Evolutionary conservation across 2,113 vertebrate genomes (phyloP), one percentile per base, ranked within the genome.

Genomic region (Onychorhynchus coronatus): DNA sequence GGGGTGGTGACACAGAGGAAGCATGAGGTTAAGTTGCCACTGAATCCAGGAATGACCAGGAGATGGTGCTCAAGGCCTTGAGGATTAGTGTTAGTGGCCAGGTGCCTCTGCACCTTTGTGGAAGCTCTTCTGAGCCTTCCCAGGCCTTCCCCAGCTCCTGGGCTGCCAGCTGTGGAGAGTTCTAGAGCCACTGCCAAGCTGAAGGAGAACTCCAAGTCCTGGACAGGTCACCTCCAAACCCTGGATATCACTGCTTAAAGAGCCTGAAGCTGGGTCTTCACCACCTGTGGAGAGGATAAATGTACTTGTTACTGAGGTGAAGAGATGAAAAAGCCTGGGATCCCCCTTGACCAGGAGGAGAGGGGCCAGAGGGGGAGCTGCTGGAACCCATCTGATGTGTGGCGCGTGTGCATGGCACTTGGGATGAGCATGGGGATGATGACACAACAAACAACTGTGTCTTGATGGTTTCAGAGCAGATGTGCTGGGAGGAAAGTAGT

Each of bases 41-140:
- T 74, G 74, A 96, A 93, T 96, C 95, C 75, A 25, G 68, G 77
- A 91, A 61, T 97, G 97, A 94, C 98, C 98, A 98, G 98, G 97
- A 98, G 98, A 94, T 98, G 98, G 98, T 97, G 98, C 98, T 98
- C 97, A 91, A 97, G 92, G 94, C 93, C 92, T 97, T 97, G 95
- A 97, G 97, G 96, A 97, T 84, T 75, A 13, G 72, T 65, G 88
- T 73, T 77, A 13, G 21, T 28, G 49, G 37, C 31, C 77, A 88
- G 92, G 47, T 89, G 85, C 65, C 78, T 62, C 8, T 41, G 35
- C 65, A 65, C 66, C 86, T 83, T 78, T 35, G 21, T 50, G 58
- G 66, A 47, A 17, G 18, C 27, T 89, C 76, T 47, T 65, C 24
- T 35, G 41, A 41, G 74, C 21, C 37, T 50, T 72, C 42, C 55